A percentile compares a stretch with the other conserved stretches of the same genome.
Evolutionary conservation across 2,888 invertebrate species (phyloP).

Genomic region (Aphodius granarius): DNA sequence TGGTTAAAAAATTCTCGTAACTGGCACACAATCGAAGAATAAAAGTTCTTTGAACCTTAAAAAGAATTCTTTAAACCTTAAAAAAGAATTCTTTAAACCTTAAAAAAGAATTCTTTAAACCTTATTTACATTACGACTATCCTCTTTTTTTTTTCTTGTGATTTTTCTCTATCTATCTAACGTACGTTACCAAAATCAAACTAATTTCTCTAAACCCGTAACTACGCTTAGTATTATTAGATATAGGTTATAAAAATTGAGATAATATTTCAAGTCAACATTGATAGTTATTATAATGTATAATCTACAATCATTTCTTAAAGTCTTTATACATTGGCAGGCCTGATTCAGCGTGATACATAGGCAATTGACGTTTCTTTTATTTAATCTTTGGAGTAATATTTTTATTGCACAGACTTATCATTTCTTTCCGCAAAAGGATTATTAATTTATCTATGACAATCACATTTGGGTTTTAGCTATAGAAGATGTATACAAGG

Average conservation of each 20-base stretch:
- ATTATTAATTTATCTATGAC: neutral
- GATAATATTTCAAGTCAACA: neutral
- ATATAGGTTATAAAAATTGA: neutral
- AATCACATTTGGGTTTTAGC: too few relatives aligned
- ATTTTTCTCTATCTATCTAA: neutral
- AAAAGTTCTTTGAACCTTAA: too few relatives aligned
- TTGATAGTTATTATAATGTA: neutral
- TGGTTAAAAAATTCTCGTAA: neutral
- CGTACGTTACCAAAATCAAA: neutral
- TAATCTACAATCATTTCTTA: neutral
- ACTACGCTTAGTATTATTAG: neutral
- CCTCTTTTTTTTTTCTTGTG: neutral
- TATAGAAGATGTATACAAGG: too few relatives aligned
- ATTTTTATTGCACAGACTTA: neutral
- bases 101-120: neutral
- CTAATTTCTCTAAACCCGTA: constrained; percentile 13
- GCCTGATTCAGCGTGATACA: neutral
- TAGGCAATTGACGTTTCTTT: neutral
- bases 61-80: too few relatives aligned
- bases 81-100: too few relatives aligned
- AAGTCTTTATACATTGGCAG: neutral
- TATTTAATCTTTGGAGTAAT: neutral
- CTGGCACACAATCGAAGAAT: neutral
- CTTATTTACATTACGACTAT: neutral
- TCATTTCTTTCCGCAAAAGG: neutral